A percentile compares a stretch with the other conserved stretches of the same genome.
Evolutionary conservation across 2,797 vertebrate genomes (phyloP).

Genomic region (Tympanoctomys barrerae): DNA sequence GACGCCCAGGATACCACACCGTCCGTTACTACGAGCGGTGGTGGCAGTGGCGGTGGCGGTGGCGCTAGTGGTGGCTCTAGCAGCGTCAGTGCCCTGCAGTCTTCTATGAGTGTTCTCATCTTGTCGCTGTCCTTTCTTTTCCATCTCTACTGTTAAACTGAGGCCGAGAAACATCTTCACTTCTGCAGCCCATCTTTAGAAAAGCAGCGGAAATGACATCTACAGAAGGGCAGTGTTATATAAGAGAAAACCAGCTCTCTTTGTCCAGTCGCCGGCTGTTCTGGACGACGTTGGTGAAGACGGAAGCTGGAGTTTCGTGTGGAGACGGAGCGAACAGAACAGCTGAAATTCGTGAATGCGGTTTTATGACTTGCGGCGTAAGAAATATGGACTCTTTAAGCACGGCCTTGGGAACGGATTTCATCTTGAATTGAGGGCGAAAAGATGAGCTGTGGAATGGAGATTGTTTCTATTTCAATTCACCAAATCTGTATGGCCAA

Average conservation of each 20-base stretch:
- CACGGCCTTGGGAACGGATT: background rate
- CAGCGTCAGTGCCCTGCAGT: background rate
- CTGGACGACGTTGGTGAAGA: background rate
- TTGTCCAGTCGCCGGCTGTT: background rate
- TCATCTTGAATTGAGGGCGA: background rate
- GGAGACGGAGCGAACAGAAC: background rate
- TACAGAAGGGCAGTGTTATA: background rate
- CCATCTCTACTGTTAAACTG: conserved; percentile 32
- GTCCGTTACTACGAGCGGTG: fast-evolving
- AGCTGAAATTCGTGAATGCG: too few relatives aligned
- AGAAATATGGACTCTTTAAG: background rate
- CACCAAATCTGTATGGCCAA: conserved; percentile 51
- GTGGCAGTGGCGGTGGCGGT: too few relatives aligned
- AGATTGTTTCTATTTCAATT: conserved; percentile 43
- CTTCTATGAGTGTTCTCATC: background rate
- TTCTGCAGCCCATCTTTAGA: background rate
- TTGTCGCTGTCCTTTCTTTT: conserved; percentile 19
- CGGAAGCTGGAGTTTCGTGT: fast-evolving
- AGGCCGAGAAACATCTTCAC: conserved; percentile 3
- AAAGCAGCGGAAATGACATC: background rate
- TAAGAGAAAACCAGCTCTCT: background rate
- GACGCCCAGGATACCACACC: fast-evolving
- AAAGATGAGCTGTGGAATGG: conserved; percentile 2
- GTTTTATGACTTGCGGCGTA: background rate
- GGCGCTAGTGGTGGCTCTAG: background rate